Percentiles rank a stretch among this genome's conserved stretches.
Conservation (phyloP, 2,888 invertebrate species). For the Drosophila nigricruria region DNA sequence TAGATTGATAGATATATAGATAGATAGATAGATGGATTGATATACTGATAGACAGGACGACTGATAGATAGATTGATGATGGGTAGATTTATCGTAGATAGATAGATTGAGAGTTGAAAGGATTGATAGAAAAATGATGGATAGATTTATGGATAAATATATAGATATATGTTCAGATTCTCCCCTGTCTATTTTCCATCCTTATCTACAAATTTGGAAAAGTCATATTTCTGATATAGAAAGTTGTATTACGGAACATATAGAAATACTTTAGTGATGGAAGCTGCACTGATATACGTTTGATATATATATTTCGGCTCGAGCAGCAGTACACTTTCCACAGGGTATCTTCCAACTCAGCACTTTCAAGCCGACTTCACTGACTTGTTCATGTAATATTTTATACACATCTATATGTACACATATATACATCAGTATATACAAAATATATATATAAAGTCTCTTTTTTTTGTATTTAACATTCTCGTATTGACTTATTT, state of each 20-base stretch:
- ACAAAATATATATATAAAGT: background rate
- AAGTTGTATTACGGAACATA: no score
- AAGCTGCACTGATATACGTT: no score
- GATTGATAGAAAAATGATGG: no score
- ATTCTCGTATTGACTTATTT: constrained; percentile 35
- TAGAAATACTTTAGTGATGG: no score
- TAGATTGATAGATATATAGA: background rate
- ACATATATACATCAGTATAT: background rate
- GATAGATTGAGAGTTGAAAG: background rate
- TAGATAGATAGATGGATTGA: background rate
- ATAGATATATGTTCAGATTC: background rate
- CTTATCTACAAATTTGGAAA: no score
- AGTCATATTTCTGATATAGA: no score
- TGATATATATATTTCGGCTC: no score
- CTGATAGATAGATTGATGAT: background rate
- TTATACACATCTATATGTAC: constrained; percentile 8
- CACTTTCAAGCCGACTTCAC: accelerated
- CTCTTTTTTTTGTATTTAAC: background rate
- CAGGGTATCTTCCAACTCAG: background rate
- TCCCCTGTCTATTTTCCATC: no score
- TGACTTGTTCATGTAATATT: constrained; percentile 39
- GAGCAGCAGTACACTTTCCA: no score
- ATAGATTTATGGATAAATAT: no score
- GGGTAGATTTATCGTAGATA: no score
- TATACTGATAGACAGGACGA: background rate